Evolutionary conservation across 2,888 invertebrate genomes (phyloP).

Genomic region (Cistogaster globosa): DNA sequence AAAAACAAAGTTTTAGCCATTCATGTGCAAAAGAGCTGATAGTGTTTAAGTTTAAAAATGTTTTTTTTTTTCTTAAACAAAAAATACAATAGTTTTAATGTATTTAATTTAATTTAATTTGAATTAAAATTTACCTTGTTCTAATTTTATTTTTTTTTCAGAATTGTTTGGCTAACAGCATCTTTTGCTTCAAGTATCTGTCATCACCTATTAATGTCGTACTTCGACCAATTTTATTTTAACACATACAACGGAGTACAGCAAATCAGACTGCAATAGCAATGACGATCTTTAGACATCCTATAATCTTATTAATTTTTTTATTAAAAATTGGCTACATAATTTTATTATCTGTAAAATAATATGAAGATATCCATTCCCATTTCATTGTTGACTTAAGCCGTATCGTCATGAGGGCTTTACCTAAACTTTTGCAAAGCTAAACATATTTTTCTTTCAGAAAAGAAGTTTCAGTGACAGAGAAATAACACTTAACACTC

Average conservation of each 20-base stretch:
- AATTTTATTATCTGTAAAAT: no score
- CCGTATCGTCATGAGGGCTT: no score
- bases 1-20: slow-evolving; percentile 27
- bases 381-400: no score
- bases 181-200: slow-evolving; percentile 22
- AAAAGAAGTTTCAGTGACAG: no score
- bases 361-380: no score
- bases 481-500: no score
- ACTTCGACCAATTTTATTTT: slow-evolving; percentile 22
- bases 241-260: no score
- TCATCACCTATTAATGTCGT: slow-evolving; percentile 58
- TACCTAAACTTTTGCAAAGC: no score
- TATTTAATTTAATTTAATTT: slow-evolving; percentile 39
- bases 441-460: no score
- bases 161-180: not conserved
- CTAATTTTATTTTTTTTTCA: slow-evolving; percentile 36
- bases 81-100: slow-evolving; percentile 30
- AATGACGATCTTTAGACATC: not conserved
- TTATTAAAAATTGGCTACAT: no score
- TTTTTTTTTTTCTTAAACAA: slow-evolving; percentile 23
- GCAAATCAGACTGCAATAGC: no score
- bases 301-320: not conserved
- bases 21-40: slow-evolving; percentile 61
- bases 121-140: slow-evolving; percentile 66
- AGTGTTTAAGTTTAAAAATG: slow-evolving; percentile 28